These are phyloP conservation scores for Crotalus viridis DNA, from an alignment of 2,113 vertebrate species.

Conservation along the genomic window DNA sequence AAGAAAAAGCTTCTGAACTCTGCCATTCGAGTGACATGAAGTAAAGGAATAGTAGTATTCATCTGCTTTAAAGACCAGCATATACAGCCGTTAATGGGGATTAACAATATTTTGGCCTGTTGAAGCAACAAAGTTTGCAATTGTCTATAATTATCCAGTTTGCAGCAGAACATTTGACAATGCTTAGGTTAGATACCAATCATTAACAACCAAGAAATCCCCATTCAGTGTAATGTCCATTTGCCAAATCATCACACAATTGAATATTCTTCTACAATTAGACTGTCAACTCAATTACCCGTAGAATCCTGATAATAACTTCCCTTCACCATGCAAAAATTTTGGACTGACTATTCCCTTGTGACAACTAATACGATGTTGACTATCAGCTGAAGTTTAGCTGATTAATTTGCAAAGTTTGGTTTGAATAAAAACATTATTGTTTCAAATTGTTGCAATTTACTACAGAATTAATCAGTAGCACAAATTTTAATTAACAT, in stretches of 20 bases:
- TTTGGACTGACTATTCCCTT: not conserved
- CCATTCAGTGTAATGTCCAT: not conserved
- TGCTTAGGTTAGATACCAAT: not conserved
- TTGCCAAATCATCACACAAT: not conserved
- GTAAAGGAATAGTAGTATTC: conserved; percentile 31
- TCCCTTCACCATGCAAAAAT: not conserved
- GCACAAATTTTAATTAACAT: not conserved
- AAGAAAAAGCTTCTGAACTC: conserved; percentile 43
- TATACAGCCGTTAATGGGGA: not conserved
- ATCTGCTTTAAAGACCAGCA: conserved; percentile 38
- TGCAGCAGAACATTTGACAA: not conserved
- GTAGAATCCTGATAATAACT: not conserved
- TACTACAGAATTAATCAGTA: not conserved
- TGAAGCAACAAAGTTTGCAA: conserved; percentile 11
- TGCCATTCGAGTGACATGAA: conserved; percentile 46
- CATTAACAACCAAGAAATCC: not conserved
- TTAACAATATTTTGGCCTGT: conserved; percentile 33
- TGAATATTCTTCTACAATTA: not conserved
- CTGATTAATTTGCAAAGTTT: not conserved
- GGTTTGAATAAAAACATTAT: not conserved
- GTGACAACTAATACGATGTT: not conserved
- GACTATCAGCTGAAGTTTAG: not conserved
- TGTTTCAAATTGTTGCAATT: not conserved
- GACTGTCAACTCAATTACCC: not conserved
- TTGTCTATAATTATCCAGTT: conserved; percentile 8